Evolutionary conservation across 1,140 invertebrate species (phyloP), one percentile per base, ranked within the genome.

Genomic region (Batillaria attramentaria): DNA sequence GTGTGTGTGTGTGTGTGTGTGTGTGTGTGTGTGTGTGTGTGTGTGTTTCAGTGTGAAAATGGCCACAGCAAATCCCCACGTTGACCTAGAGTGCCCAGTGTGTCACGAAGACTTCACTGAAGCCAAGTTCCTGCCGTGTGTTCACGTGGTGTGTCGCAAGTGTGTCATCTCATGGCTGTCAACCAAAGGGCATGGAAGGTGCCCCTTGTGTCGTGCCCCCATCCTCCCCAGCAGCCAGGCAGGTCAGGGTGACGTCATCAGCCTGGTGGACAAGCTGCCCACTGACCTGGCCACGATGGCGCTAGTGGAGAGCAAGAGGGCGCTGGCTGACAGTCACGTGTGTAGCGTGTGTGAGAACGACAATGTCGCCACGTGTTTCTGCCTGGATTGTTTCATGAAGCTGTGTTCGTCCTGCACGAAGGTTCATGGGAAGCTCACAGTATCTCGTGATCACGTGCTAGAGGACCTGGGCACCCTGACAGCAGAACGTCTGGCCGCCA

Each of bases 51-150:
- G n/a, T n/a, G n/a, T n/a, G n/a, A n/a, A n/a, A n/a, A n/a, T n/a
- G n/a, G n/a, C n/a, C n/a, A n/a, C n/a, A 41, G 16, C 35, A 0
- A 24, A 37, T 20, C 31, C 62, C 62, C 33, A 28, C 62, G 13
- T 16, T 10, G 66, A 69, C 66, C 37, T 69, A 39, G 66, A 69
- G 37, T 69, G 66, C 66, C 66, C 66, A n/a, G 35, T 69, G 66
- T 69, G 66, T n/a, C 66, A 41, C 66, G 37, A 69, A 28, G 66
- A 69, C 35, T n/a, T 69, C 66, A 2, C 20, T 2, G 16, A 39
- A 24, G 35, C 66, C 66, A 69, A 69, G 66, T 41, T 69, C 16
- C 37, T 69, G 13, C 66, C 66, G 16, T 69, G 66, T 39, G 20
- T 24, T 3, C 66, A 69, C 66, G 35, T 69, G 66, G 66, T 39